phyloP scores from a whole-genome alignment of 2,888 invertebrate genomes.

The Pyrrhosoma nymphula region DNA sequence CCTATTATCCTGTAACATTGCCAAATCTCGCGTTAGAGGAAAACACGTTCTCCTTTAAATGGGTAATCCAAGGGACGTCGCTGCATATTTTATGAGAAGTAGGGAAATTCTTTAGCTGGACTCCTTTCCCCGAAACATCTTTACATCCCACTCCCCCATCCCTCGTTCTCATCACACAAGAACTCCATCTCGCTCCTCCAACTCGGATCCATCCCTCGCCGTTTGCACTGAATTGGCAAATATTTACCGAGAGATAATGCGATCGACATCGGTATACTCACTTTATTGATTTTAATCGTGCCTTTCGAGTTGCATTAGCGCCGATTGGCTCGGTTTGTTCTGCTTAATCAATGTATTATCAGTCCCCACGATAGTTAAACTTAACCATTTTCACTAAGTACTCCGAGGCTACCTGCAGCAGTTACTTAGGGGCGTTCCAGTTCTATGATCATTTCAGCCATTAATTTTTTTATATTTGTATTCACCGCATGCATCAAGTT shows the following conservation, averaged over 20 bases:
- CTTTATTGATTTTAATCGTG: slow-evolving; percentile 5
- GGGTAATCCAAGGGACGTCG: not conserved
- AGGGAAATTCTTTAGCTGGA: not conserved
- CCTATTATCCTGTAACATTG: not conserved
- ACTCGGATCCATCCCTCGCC: not conserved
- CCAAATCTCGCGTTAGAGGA: not conserved
- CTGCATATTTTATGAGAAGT: not conserved
- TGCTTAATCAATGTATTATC: not conserved
- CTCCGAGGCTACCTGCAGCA: too few relatives aligned
- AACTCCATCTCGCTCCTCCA: not conserved
- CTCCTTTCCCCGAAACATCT: not conserved
- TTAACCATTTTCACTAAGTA: not conserved
- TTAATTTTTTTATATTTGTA: too few relatives aligned
- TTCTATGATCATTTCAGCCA: too few relatives aligned
- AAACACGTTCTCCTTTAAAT: not conserved
- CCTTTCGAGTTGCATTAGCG: not conserved
- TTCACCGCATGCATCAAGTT: too few relatives aligned
- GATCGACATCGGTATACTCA: not conserved
- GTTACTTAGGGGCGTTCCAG: too few relatives aligned
- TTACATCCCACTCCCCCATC: not conserved
- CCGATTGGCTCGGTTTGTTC: not conserved
- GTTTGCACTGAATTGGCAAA: not conserved
- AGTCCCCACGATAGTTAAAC: too few relatives aligned
- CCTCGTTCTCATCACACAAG: not conserved
- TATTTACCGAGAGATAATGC: slow-evolving; percentile 1